A percentile compares a stretch with the other conserved stretches of the same genome.
Conservation (phyloP, 2,113 vertebrate species). For the Petrocephalus microphthalmus region DNA sequence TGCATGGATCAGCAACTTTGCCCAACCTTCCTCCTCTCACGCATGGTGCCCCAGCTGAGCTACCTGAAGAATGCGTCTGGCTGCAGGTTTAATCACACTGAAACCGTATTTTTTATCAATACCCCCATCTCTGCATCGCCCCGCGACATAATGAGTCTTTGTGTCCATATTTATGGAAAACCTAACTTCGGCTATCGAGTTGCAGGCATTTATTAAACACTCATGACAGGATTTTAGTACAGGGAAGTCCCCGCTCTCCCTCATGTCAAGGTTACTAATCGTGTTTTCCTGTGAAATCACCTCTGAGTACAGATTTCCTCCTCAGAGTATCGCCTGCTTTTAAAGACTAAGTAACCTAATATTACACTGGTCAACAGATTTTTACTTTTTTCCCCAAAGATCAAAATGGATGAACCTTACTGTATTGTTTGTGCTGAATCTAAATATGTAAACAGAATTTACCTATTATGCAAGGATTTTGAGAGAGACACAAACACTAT, state of each 20-base stretch:
- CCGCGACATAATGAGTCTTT: slow-evolving; percentile 44
- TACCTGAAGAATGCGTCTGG: background rate
- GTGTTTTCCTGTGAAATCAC: background rate
- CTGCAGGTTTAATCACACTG: slow-evolving; percentile 14
- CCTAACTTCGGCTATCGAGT: slow-evolving; percentile 39
- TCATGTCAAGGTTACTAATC: slow-evolving; percentile 22
- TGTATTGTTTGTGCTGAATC: too few relatives aligned
- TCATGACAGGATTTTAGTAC: slow-evolving; percentile 27
- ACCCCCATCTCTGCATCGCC: slow-evolving; percentile 19
- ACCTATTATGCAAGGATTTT: too few relatives aligned
- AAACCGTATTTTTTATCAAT: slow-evolving; percentile 31
- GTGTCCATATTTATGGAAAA: slow-evolving; percentile 38
- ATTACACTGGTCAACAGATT: background rate
- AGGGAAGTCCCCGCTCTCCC: slow-evolving; percentile 18
- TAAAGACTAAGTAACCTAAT: background rate
- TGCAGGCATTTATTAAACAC: slow-evolving; percentile 44
- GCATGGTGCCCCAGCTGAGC: background rate
- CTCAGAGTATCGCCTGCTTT: background rate
- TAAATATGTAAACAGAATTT: too few relatives aligned
- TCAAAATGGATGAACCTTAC: too few relatives aligned
- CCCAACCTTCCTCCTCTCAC: background rate
- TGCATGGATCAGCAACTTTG: background rate
- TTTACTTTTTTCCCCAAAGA: too few relatives aligned
- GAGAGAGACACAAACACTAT: too few relatives aligned
- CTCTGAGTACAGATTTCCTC: slow-evolving; percentile 14